Evolutionary conservation across 1,140 invertebrate species (phyloP), one percentile per base, ranked within the genome.

Genomic region (Myzus persicae): DNA sequence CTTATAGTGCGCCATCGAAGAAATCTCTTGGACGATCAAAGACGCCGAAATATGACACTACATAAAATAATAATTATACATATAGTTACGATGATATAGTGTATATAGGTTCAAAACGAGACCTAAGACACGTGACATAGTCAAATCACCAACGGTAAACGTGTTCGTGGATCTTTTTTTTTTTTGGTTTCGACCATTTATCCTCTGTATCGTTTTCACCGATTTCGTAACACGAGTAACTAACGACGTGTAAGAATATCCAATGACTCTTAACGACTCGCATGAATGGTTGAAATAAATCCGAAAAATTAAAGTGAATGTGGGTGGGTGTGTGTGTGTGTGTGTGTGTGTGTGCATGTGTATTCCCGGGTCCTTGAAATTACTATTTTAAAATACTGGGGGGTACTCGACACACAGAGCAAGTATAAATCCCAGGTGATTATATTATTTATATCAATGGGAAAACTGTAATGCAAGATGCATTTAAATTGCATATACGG

Each of bases 1-100:
- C 24, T 8, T 84, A 84, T 84, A 84, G 82, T 40, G 31, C 42
- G 36, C 18, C 31, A 24, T 89, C n/a, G n/a, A 89, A 89, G 46
- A 89, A 51, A 89, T 89, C 46, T 89, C 46, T 24, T 31, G 36
- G 26, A 89, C 88, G 48, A 26, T 54, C 88, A 54, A 89, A 89
- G 48, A 89, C 24, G 88, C 88, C 46, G 87, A 89, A 89, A 89
- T 89, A 89, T 51, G 87, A 89, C 87, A 89, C 87, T 48, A n/a
- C 1, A 76, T 76, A 76, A 76, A n/a, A n/a, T 42, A 42, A 40
- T 42, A 42, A 81, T 82, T 82, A 82, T 24, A 84, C 42, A 44
- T 11, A 31, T 85, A 22, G 46, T 26, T 51, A 51, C 36, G 46
- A 42, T 67, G n/a, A n/a, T 1, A 14, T 11, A 85, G 7, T 8